phyloP scores from a whole-genome alignment of 2,113 vertebrate genomes.

The Turdus rufiventris region DNA sequence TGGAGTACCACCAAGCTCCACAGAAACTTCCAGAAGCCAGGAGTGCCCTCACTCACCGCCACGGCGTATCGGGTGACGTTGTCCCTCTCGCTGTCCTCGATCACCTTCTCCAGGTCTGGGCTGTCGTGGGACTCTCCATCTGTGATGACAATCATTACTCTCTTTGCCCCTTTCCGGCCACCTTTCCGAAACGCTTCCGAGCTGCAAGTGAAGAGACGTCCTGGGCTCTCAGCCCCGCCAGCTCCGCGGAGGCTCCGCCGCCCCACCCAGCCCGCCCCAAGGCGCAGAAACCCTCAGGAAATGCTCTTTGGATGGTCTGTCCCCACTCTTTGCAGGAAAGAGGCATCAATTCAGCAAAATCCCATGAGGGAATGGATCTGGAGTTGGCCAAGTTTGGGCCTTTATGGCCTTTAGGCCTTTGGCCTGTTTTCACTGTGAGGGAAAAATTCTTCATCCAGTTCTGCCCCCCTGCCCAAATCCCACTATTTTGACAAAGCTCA shows the following conservation, averaged over 20 bases:
- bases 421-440: not conserved
- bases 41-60: slow-evolving; percentile 75
- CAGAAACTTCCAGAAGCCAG: fast-evolving
- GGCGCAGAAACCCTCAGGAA: fast-evolving
- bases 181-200: slow-evolving; percentile 88
- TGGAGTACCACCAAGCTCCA: fast-evolving
- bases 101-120: slow-evolving; percentile 83
- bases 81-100: slow-evolving; percentile 85
- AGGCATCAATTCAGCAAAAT: too few relatives aligned
- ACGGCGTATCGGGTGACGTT: slow-evolving; percentile 94
- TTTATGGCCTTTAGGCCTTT: too few relatives aligned
- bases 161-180: slow-evolving; percentile 87
- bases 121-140: slow-evolving; percentile 97
- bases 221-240: slow-evolving; percentile 15
- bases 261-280: not conserved
- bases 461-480: not conserved
- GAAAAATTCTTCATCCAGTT: not conserved
- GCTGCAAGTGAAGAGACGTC: slow-evolving; percentile 60
- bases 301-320: too few relatives aligned
- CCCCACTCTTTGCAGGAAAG: not conserved
- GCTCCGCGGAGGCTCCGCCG: not conserved
- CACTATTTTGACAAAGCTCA: fast-evolving
- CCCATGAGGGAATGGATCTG: fast-evolving
- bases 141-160: slow-evolving; percentile 98
- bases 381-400: not conserved